Base-by-base conservation (phyloP, 2,113 vertebrate genomes). In the Astatoreochromis straeleni region DNA sequence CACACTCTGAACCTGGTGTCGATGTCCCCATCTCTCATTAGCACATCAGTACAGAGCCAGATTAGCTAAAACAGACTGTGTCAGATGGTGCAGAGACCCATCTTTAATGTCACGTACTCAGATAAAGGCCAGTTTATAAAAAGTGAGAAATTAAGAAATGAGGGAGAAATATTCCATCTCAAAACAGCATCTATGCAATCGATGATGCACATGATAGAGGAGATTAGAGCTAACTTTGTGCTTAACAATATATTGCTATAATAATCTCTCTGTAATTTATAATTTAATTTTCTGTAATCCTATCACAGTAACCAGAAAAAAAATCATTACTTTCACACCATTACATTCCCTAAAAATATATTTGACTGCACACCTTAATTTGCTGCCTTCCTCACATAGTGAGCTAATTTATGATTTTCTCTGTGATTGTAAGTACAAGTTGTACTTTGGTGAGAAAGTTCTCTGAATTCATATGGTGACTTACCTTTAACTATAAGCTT, bases 31-130 rank as follows among this genome's bases (percentile, higher is more conserved):
- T 86, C 84, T 81, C 89, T 93, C 94, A 93, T 93, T 91, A 91
- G 79, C 7, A 31, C 26, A n/a, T 78, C 45, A 51, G 73, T 42
- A 47, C 83, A 6, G 85, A 91, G 93, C 86, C 87, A 93, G 89
- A 92, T 91, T 81, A 91, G 87, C 63, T 75, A 87, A 91, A 94
- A 92, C 93, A 92, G 93, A 93, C 88, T 75, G 88, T 83, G 73
- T 78, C 73, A 78, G 73, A 78, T 78, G 73, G 73, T 31, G 16
- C 78, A 87, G 49, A 85, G 81, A 58, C 80, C 53, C 83, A 88
- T 80, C 70, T 82, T 82, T 81, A 54, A 54, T 88, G 78, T 91
- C 85, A 88, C 14, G 17, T 60, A 81, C 82, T 57, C 78, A 78
- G 42, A 81, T 81, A 35, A 83, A 85, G 60, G 38, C 73, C 45